Percentiles rank a stretch among this genome's conserved stretches.
phyloP scores from a whole-genome alignment of 2,113 vertebrate species.

The Herpailurus yagouaroundi region DNA sequence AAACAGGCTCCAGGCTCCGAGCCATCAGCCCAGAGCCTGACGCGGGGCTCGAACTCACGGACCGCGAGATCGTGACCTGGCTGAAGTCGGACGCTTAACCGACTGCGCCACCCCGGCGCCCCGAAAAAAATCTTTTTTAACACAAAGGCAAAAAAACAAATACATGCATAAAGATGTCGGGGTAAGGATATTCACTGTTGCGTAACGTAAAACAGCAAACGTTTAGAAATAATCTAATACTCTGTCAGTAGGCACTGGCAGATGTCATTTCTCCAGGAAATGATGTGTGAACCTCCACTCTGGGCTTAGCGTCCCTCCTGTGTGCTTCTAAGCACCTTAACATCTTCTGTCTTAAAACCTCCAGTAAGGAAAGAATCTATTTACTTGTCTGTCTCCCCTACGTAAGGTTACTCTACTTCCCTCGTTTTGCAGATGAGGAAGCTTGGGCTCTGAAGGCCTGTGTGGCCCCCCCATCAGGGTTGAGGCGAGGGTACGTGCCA shows the following conservation, averaged over 20 bases:
- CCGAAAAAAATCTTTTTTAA: not conserved
- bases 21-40: too few relatives aligned
- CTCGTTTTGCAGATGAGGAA: not conserved
- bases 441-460: not conserved
- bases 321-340: not conserved
- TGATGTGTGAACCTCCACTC: not conserved
- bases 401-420: not conserved
- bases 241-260: not conserved
- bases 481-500: not conserved
- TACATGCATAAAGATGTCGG: not conserved
- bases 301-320: not conserved
- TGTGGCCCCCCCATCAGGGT: fast-evolving
- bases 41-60: too few relatives aligned
- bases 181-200: not conserved
- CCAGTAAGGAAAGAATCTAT: not conserved
- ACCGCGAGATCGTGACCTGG: too few relatives aligned
- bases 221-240: not conserved
- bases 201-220: not conserved
- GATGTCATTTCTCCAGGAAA: not conserved
- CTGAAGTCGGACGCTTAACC: too few relatives aligned
- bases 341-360: not conserved
- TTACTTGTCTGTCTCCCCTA: not conserved
- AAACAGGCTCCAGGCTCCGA: too few relatives aligned
- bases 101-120: too few relatives aligned
- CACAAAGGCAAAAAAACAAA: too few relatives aligned